A percentile compares a stretch with the other conserved stretches of the same genome.
phyloP scores from a whole-genome alignment of 53 echinoderm and acorn worm species.

The Apostichopus leukothele region DNA sequence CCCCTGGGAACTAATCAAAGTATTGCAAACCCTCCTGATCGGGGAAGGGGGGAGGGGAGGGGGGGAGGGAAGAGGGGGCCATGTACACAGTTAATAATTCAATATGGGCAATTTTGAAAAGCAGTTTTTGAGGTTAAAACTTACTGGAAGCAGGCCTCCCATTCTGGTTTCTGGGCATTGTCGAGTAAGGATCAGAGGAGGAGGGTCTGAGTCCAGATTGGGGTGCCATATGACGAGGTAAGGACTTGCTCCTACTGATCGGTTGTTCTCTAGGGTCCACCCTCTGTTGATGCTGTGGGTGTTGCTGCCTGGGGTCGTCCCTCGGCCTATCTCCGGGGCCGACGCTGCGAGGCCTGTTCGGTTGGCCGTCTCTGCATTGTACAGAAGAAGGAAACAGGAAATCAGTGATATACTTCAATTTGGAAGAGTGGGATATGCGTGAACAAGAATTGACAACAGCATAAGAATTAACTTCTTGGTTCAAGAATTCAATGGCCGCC shows the following conservation, averaged over 20 bases:
- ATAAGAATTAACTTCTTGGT: no score
- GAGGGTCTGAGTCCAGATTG: not conserved
- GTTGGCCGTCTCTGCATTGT: constrained; percentile 10
- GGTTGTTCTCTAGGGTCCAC: not conserved
- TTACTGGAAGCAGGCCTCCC: not conserved
- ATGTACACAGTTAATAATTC: no score
- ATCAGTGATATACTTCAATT: not conserved
- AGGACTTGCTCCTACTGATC: constrained; percentile 19
- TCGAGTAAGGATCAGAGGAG: constrained; percentile 12
- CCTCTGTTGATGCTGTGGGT: not conserved
- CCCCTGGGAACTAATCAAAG: no score
- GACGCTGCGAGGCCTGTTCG: not conserved
- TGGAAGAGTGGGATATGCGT: no score
- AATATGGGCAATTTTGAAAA: no score
- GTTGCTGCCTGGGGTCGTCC: not conserved
- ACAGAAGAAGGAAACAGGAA: not conserved
- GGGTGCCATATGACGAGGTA: constrained; percentile 27
- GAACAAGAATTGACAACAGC: no score
- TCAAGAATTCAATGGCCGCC: no score
- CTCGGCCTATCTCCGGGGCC: not conserved
- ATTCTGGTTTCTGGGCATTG: constrained; percentile 27
- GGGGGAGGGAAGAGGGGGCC: no score
- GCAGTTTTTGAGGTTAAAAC: not conserved
- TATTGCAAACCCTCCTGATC: no score
- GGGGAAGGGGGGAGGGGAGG: no score